phyloP scores from a whole-genome alignment of 2,888 invertebrate genomes.

The Diarsia rubi region DNA sequence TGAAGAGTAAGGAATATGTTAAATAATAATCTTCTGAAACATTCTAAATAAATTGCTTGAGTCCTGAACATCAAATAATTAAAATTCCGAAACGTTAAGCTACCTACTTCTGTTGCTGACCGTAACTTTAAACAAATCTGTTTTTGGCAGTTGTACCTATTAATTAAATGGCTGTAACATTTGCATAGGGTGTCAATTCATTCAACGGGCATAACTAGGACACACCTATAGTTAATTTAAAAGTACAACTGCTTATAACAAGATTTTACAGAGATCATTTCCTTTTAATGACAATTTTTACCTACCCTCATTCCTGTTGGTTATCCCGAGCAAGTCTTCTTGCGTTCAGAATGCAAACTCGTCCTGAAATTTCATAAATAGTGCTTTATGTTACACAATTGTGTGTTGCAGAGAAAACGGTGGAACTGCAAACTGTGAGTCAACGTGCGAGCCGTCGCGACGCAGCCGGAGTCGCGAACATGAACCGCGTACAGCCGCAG shows the following conservation, averaged over 20 bases:
- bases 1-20: no score
- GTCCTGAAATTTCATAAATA: background rate
- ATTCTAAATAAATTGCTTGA: no score
- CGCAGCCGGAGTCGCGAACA: slow-evolving; percentile 85
- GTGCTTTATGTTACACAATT: background rate
- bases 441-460: slow-evolving; percentile 82
- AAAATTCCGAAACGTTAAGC: no score
- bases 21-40: no score
- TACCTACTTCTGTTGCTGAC: no score
- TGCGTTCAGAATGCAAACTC: background rate
- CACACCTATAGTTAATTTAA: background rate
- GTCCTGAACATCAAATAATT: no score
- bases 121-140: background rate
- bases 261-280: background rate
- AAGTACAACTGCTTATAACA: background rate
- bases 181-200: background rate
- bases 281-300: background rate
- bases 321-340: background rate
- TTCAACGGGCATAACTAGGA: background rate
- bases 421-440: slow-evolving; percentile 82
- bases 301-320: background rate
- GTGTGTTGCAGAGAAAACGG: slow-evolving; percentile 85
- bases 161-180: background rate
- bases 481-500: slow-evolving; percentile 88
- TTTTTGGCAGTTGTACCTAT: background rate